phyloP scores from a whole-genome alignment of 2,113 vertebrate genomes.

The Coreoperca whiteheadi region DNA sequence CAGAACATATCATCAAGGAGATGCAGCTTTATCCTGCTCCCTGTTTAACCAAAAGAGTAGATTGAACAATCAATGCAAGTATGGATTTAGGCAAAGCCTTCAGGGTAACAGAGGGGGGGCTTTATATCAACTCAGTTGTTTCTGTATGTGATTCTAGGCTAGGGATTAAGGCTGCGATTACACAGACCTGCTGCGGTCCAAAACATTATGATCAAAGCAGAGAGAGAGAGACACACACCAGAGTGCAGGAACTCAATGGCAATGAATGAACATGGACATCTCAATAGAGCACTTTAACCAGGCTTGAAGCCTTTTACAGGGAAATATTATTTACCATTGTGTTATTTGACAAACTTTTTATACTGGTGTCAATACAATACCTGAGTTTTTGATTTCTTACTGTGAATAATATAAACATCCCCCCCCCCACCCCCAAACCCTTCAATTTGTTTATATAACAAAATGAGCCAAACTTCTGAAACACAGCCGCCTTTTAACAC shows the following conservation, averaged over 20 bases:
- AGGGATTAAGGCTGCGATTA: constrained; percentile 73
- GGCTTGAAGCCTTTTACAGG: not conserved
- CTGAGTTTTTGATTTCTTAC: not conserved
- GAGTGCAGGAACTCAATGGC: constrained; percentile 25
- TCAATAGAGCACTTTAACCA: not conserved
- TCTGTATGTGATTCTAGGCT: constrained; percentile 62
- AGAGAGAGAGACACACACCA: not conserved
- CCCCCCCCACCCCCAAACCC: rapidly evolving
- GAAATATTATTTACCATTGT: not conserved
- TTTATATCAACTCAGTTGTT: constrained; percentile 63
- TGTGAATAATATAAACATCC: not conserved
- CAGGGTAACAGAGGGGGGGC: constrained; percentile 48
- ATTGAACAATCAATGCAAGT: constrained; percentile 64
- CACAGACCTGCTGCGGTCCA: constrained; percentile 57
- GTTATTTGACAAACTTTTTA: not conserved
- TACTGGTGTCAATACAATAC: not conserved
- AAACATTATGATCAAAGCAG: constrained; percentile 63
- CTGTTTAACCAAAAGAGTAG: constrained; percentile 61
- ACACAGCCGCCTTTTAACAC: not conserved
- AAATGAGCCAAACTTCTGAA: not conserved
- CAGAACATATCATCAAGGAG: constrained; percentile 31
- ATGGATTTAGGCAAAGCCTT: constrained; percentile 70
- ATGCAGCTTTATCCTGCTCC: constrained; percentile 42
- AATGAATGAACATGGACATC: constrained; percentile 8
- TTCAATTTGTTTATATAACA: not conserved